Evolutionary conservation across 2,888 invertebrate genomes (phyloP).

Genomic region (Malachius bipustulatus): DNA sequence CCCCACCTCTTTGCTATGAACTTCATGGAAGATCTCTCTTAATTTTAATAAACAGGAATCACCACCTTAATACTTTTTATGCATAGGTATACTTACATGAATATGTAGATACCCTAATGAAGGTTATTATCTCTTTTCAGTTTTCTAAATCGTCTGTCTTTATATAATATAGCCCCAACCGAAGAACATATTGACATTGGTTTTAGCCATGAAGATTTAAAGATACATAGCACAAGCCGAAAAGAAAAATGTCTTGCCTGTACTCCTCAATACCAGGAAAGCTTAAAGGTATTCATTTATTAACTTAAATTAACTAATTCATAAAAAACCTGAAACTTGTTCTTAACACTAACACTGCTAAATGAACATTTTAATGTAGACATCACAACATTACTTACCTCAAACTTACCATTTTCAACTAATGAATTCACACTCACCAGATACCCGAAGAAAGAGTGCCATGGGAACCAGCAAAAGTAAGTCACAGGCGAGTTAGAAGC

Average conservation of each 20-base stretch:
- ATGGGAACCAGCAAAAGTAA: constrained; percentile 29
- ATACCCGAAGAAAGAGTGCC: constrained; percentile 31
- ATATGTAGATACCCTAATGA: no score
- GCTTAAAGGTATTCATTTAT: constrained; percentile 8
- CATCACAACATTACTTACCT: no score
- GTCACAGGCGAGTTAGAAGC: constrained; percentile 18
- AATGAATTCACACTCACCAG: constrained; percentile 16
- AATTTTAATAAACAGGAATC: no score
- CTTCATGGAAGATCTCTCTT: no score
- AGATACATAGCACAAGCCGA: background rate
- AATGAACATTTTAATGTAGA: background rate
- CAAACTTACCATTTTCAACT: no score
- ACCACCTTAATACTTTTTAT: no score
- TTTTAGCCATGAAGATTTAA: background rate
- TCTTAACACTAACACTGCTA: background rate
- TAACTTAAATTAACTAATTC: no score
- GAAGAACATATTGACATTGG: background rate
- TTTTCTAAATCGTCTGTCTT: background rate
- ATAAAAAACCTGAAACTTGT: no score
- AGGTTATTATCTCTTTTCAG: no score
- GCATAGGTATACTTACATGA: no score
- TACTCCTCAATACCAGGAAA: constrained; percentile 8
- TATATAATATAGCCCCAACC: background rate
- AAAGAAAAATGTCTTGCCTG: constrained; percentile 11
- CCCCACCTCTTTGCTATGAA: no score